These are phyloP conservation scores for Hirundichthys speculiger DNA, from an alignment of 2,113 vertebrate species.

Conservation along the genomic window DNA sequence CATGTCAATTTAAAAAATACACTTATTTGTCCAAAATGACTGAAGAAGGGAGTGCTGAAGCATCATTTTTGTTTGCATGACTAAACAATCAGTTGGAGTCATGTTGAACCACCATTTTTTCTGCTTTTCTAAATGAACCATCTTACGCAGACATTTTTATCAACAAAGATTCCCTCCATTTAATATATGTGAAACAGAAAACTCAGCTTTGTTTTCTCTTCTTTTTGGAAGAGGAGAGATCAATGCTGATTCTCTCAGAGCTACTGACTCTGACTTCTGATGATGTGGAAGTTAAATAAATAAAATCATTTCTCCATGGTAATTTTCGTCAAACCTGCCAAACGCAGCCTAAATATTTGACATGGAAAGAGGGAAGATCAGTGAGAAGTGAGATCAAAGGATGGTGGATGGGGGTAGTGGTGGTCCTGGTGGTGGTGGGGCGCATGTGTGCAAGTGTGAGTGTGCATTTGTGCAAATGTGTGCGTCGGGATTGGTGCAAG, in stretches of 20 bases:
- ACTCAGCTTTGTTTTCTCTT: conserved; percentile 27
- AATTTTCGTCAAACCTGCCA: conserved; percentile 78
- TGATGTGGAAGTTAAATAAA: conserved; percentile 74
- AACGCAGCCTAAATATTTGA: conserved; percentile 83
- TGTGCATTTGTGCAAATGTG: conserved; percentile 9
- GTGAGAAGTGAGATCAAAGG: conserved; percentile 77
- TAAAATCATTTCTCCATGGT: conserved; percentile 71
- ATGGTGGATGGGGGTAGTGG: conserved; percentile 17
- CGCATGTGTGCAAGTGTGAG: conserved; percentile 13
- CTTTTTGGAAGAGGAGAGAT: neutral
- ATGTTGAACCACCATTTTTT: neutral
- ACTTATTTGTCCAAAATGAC: neutral
- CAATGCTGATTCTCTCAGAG: conserved; percentile 15
- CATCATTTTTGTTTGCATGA: neutral
- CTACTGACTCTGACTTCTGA: conserved; percentile 55
- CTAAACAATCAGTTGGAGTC: neutral
- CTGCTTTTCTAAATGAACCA: neutral
- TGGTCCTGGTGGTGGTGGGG: neutral
- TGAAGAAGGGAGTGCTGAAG: neutral
- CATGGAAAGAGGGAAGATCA: conserved; percentile 77
- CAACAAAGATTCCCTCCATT: conserved; percentile 29
- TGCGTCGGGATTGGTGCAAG: conserved; percentile 42
- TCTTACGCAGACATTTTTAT: neutral
- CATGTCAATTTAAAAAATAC: neutral
- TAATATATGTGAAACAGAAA: conserved; percentile 28